Conservation (phyloP, 2,888 invertebrate species). For the Saturnia japonica region DNA sequence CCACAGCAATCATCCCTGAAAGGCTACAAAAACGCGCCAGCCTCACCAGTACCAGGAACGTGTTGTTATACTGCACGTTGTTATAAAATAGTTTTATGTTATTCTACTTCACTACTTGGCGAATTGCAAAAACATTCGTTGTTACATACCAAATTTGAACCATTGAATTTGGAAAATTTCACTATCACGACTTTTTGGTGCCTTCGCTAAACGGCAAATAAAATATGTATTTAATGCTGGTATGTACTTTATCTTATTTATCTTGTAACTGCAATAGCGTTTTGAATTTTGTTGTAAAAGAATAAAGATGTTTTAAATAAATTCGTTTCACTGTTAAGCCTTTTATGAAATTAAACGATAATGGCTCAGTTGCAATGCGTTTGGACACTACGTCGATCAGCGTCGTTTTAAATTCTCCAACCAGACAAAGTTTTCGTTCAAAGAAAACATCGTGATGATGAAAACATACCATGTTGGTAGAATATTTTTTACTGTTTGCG, state of each 20-base stretch:
- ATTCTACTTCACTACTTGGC: neutral
- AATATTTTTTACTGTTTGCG: neutral
- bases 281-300: neutral
- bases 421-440: neutral
- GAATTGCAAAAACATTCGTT: neutral
- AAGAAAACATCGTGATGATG: neutral
- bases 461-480: neutral
- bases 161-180: neutral
- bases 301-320: constrained; percentile 8
- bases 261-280: neutral
- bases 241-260: neutral
- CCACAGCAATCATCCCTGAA: no score
- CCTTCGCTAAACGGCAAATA: neutral
- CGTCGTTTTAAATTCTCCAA: no score
- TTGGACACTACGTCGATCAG: neutral
- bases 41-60: no score
- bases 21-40: no score
- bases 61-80: no score
- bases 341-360: neutral
- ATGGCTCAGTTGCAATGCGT: neutral
- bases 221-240: neutral
- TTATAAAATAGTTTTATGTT: no score
- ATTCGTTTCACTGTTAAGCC: neutral
- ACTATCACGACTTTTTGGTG: neutral
- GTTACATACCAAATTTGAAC: neutral